Evolutionary conservation across 1,140 invertebrate genomes (phyloP), one percentile per base, ranked within the genome.

Genomic region (Tenebrio molitor): DNA sequence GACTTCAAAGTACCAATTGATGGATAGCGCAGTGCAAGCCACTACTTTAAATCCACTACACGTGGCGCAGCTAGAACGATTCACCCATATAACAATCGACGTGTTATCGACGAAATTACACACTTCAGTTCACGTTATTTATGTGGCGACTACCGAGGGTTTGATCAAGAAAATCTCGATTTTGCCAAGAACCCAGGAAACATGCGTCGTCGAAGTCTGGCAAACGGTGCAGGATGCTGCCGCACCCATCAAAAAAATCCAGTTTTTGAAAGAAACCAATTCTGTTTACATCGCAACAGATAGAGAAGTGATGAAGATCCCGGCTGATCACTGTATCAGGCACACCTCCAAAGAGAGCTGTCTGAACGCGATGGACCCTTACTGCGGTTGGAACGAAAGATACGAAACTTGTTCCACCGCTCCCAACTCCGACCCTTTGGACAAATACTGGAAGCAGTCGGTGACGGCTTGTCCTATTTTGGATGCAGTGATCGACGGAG

Each of bases 331-430:
- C 53, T 98, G 96, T 80, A 84, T 84, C 16, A 86, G 93, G 1
- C 92, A 95, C 82, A 85, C 84, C 12, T 90, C 86, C 0, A 87
- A 89, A 33, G 84, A 88, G 1, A 87, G 91, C 1, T 98, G 96
- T 82, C 77, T 95, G 14, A 91, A 91, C 77, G 91, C 95, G 0
- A 92, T 92, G 84, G 96, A 98, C 84, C 96, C 96, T 0, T 95
- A 97, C 81, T 98, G 96, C 83, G 96, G 95, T 0, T 98, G 96
- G 96, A 91, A 97, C 82, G 90, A 91, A 65, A 85, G 89, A 1
- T 82, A 88, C 2, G 88, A 93, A 58, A 82, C 84, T 6, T 97
- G 96, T 78, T 88, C 90, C 0, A 84, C 89, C 0, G 87, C 91
- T 0, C 91, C 89, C 0, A 85, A 86, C 67, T 86, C 88, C 16